Evolutionary conservation across 2,888 invertebrate genomes (phyloP).

Genomic region (Nemoura dubitans): DNA sequence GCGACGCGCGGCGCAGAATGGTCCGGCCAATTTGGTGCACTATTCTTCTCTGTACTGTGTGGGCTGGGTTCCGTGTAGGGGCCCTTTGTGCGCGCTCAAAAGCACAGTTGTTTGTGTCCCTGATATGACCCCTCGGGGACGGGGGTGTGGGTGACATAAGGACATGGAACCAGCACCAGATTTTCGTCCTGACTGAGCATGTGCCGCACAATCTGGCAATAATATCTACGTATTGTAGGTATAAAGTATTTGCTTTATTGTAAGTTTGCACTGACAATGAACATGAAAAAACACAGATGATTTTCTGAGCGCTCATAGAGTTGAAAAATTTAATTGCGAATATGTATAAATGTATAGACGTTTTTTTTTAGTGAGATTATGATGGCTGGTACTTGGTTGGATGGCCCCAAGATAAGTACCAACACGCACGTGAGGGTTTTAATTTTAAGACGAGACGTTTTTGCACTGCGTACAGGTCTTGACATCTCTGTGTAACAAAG

Average conservation of each 20-base stretch:
- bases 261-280: no score
- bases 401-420: background rate
- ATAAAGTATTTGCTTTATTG: no score
- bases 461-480: background rate
- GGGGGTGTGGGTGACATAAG: conserved; percentile 25
- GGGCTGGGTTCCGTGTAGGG: conserved; percentile 16
- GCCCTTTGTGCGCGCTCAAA: background rate
- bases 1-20: background rate
- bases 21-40: conserved; percentile 1
- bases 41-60: conserved; percentile 1
- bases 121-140: background rate
- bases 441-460: background rate
- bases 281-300: no score
- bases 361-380: background rate
- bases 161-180: background rate
- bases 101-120: background rate
- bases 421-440: background rate
- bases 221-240: no score
- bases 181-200: background rate
- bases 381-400: background rate
- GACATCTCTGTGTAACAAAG: background rate
- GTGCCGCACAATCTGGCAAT: no score
- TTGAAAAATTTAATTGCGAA: background rate
- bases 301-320: no score
- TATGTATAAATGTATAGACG: background rate